phyloP scores from a whole-genome alignment of 2,113 vertebrate species.

The Tauraco erythrolophus region DNA sequence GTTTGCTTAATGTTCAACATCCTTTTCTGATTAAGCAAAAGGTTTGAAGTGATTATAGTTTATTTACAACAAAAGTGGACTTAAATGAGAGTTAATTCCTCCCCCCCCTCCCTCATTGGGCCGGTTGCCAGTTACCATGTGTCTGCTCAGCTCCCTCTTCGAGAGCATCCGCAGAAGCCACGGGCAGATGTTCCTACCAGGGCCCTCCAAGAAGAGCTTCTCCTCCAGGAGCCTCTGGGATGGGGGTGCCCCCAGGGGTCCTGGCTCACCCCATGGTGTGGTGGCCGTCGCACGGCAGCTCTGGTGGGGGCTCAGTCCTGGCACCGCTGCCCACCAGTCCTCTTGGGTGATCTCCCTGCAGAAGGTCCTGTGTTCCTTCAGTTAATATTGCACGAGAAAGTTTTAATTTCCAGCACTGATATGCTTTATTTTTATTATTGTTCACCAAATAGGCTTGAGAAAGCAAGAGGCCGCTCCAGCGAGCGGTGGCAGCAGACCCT shows the following conservation, averaged over 20 bases:
- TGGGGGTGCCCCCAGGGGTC: background rate
- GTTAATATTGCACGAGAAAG: fast-evolving
- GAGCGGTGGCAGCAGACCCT: background rate
- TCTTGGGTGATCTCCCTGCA: too few species aligned
- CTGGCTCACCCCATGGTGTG: fast-evolving
- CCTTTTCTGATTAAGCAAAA: slow-evolving; percentile 74
- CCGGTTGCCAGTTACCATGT: slow-evolving; percentile 25
- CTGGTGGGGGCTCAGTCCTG: background rate
- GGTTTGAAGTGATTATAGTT: slow-evolving; percentile 76
- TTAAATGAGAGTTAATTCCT: slow-evolving; percentile 73
- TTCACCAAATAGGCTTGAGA: background rate
- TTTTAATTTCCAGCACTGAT: background rate
- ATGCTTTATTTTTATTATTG: background rate
- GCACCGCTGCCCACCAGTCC: fast-evolving
- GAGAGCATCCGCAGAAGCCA: slow-evolving; percentile 39
- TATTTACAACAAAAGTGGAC: slow-evolving; percentile 74
- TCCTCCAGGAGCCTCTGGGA: background rate
- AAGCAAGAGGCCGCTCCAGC: background rate
- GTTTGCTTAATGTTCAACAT: slow-evolving; percentile 64
- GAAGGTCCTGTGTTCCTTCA: background rate
- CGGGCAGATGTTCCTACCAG: slow-evolving; percentile 10
- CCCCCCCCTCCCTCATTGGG: slow-evolving; percentile 51
- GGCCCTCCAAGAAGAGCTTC: background rate
- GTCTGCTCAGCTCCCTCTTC: slow-evolving; percentile 27
- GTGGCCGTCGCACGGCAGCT: fast-evolving